Evolutionary conservation across 2,888 invertebrate species (phyloP), one percentile per base, ranked within the genome.

Genomic region (Linnaemya tessellans): DNA sequence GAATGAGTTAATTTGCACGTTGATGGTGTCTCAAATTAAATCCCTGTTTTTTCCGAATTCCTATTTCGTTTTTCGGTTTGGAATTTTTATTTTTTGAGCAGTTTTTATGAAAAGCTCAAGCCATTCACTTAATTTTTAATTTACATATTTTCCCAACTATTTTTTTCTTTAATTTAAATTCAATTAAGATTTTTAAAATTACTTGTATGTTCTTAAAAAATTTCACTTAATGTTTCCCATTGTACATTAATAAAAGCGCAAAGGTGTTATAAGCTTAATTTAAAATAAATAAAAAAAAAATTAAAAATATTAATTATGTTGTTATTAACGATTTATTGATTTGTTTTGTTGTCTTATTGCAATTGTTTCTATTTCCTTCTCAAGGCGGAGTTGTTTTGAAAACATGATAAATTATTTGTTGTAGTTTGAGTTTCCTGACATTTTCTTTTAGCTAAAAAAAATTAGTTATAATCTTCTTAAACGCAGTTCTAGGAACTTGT

Each of bases 291-390:
- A 20, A 2, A 54, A 43, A 56, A 35, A 9, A 35, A 58, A 51
- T 35, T 49, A 74, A 25, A 64, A 70, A 64, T 49, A 58, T 84
- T 64, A 38, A 54, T 62, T 51, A 68, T 74, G 75, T 70, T 25
- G 41, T 20, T 51, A 51, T 20, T 20, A 46, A n/a, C 58, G 67
- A 49, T 38, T 64, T 22, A 22, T 35, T 64, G n/a, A 9, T n/a
- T n/a, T 46, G 25, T 22, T 15, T 38, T 38, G n/a, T 58, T 67
- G 2, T 38, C 7, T 65, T 65, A 1, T 71, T 30, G 54, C 43
- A 46, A 15, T 51, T 67, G 13, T 54, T 43, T 13, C 38, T 58
- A 56, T 64, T 74, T 81, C 81, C 74, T 81, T 13, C 15, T 43
- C 46, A 74, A 70, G 54, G 38, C 79, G 70, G 79, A 82, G 65